Evolutionary conservation across 2,797 vertebrate genomes (phyloP).

Genomic region (Phrynocephalus vlangalii): DNA sequence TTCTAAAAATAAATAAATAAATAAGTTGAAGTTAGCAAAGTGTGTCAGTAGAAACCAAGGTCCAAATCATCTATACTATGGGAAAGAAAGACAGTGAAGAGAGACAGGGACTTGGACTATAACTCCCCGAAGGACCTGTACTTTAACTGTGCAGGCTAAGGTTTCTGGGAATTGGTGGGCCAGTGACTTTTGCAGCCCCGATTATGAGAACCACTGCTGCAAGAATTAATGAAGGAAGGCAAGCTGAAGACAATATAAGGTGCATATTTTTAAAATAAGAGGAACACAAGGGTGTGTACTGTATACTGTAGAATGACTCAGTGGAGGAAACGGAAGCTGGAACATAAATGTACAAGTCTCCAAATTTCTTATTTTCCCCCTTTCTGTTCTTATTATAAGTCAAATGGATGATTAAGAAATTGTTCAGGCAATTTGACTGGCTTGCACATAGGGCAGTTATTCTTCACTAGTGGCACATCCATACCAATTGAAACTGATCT

Average conservation of each 20-base stretch:
- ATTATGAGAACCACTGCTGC: background rate
- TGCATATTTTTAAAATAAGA: background rate
- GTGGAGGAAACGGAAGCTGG: background rate
- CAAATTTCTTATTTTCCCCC: background rate
- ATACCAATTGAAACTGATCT: slow-evolving; percentile 4
- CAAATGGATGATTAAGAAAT: slow-evolving; percentile 7
- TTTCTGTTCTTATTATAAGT: slow-evolving; percentile 12
- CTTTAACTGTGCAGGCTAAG: too few relatives aligned
- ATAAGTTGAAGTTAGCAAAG: too few relatives aligned
- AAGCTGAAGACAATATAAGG: background rate
- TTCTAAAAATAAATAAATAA: too few relatives aligned
- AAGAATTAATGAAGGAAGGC: background rate
- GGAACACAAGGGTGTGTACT: background rate
- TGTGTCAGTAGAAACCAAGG: too few relatives aligned
- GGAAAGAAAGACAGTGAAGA: too few relatives aligned
- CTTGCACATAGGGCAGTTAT: accelerated
- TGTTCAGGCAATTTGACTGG: slow-evolving; percentile 29
- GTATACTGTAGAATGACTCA: background rate
- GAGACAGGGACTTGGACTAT: too few relatives aligned
- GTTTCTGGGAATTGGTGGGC: too few relatives aligned
- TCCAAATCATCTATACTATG: too few relatives aligned
- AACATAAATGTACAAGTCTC: background rate
- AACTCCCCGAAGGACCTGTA: too few relatives aligned
- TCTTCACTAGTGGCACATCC: slow-evolving; percentile 17
- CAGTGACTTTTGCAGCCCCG: too few relatives aligned